Conservation (phyloP, 2,888 invertebrate genomes). For the Ennomos fuscantarius region DNA sequence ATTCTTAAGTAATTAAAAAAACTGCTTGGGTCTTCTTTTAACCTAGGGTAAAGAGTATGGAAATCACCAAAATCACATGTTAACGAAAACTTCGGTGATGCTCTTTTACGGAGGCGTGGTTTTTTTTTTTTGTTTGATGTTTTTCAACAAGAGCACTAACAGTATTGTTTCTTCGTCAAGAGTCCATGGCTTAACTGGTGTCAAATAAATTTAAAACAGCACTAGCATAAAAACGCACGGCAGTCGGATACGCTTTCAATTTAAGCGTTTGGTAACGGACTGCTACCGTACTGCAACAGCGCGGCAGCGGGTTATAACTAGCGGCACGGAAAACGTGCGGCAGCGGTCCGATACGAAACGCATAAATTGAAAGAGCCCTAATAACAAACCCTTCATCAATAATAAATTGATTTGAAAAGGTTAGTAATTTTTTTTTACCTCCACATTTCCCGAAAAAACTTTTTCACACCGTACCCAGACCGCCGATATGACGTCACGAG, state of each 20-base stretch:
- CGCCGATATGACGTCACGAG: no score
- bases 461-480: no score
- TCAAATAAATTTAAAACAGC: slow-evolving; percentile 14
- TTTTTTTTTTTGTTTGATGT: slow-evolving; percentile 18
- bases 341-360: slow-evolving; percentile 18
- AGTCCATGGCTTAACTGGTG: slow-evolving; percentile 27
- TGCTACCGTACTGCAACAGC: slow-evolving; percentile 24
- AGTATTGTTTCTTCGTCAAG: slow-evolving; percentile 21
- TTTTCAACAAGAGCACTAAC: slow-evolving; percentile 26
- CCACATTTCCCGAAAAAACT: no score
- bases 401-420: background rate
- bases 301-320: slow-evolving; percentile 21
- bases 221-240: slow-evolving; percentile 26
- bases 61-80: no score
- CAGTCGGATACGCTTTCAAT: slow-evolving; percentile 25
- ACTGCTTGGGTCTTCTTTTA: no score
- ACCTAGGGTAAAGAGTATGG: no score
- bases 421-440: background rate
- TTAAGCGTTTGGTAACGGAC: slow-evolving; percentile 22
- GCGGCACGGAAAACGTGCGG: slow-evolving; percentile 23
- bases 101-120: background rate
- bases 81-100: slow-evolving; percentile 3
- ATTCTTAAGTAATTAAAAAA: no score
- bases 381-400: background rate
- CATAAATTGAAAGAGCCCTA: slow-evolving; percentile 13